A percentile compares a stretch with the other conserved stretches of the same genome.
Conservation (phyloP, 2,797 vertebrate genomes). For the Cottoperca gobio region DNA sequence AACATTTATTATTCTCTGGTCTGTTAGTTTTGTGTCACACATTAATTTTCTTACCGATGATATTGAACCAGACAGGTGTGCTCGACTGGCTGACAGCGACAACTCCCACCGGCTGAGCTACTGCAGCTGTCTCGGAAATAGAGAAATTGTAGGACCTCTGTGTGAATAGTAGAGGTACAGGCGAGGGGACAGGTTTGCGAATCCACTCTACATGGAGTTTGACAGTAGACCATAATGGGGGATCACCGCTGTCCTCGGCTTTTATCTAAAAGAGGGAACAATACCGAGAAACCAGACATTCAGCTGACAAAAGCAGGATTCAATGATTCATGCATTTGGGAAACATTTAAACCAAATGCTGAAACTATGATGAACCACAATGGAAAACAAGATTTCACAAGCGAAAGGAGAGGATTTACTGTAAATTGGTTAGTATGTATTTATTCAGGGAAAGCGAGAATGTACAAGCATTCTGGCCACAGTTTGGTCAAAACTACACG, state of each 20-base stretch:
- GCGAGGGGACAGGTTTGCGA: conserved; percentile 87
- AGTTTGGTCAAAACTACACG: conserved; percentile 1
- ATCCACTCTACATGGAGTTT: conserved; percentile 96
- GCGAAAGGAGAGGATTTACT: not conserved
- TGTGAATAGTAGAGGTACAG: conserved; percentile 89
- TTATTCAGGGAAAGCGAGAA: conserved; percentile 14
- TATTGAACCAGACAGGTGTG: conserved; percentile 94
- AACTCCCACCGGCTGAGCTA: conserved; percentile 93
- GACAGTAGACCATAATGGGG: conserved; percentile 91
- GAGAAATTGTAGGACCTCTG: conserved; percentile 93
- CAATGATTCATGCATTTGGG: not conserved
- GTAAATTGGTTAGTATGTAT: not conserved
- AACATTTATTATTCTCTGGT: not conserved
- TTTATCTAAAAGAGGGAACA: conserved; percentile 87
- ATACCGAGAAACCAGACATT: not conserved
- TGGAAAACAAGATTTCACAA: not conserved
- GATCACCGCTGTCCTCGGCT: conserved; percentile 93
- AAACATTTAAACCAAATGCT: not conserved
- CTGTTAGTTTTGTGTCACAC: not conserved
- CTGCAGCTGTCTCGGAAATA: conserved; percentile 90
- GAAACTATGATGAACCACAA: not conserved
- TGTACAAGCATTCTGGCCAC: conserved; percentile 17
- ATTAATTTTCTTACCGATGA: conserved; percentile 87
- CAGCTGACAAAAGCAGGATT: not conserved
- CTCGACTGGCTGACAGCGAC: conserved; percentile 90